A percentile compares a stretch with the other conserved stretches of the same genome.
Evolutionary conservation across 2,113 vertebrate genomes (phyloP).

Genomic region (Condylura cristata): DNA sequence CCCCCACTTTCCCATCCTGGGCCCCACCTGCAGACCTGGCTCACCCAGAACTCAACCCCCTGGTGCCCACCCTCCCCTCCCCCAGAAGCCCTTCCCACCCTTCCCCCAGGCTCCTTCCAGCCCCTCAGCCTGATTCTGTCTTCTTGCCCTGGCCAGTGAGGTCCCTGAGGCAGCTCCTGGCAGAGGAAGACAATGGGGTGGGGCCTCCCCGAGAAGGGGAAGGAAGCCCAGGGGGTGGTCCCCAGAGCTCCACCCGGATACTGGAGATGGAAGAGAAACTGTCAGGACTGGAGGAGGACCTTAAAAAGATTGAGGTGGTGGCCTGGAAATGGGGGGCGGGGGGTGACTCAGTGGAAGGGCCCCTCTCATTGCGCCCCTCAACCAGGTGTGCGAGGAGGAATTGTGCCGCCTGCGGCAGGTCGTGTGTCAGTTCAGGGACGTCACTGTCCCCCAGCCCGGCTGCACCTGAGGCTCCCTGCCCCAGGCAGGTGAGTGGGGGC

Average conservation of each 20-base stretch:
- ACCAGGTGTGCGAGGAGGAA: constrained; percentile 81
- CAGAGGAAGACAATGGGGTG: constrained; percentile 76
- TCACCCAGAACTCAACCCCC: background rate
- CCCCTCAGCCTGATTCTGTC: background rate
- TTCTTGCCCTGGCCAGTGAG: constrained; percentile 81
- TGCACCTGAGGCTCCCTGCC: constrained; percentile 71
- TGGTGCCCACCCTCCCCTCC: background rate
- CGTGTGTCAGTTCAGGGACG: constrained; percentile 72
- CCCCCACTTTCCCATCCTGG: background rate
- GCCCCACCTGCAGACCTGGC: background rate
- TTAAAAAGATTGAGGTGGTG: constrained; percentile 90
- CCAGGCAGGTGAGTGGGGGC: constrained; percentile 46
- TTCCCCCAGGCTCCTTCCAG: too few relatives aligned
- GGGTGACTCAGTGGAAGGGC: rapidly evolving
- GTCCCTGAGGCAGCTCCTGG: constrained; percentile 88
- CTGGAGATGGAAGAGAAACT: constrained; percentile 87
- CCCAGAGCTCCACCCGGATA: constrained; percentile 82
- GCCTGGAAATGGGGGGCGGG: rapidly evolving
- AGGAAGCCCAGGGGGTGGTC: constrained; percentile 40
- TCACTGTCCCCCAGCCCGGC: constrained; percentile 49
- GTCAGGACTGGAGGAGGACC: constrained; percentile 85
- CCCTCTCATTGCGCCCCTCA: background rate
- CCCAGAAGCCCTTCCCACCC: background rate
- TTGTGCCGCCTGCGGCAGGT: constrained; percentile 77
- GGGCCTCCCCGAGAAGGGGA: constrained; percentile 63